Percentiles rank a stretch among this genome's conserved stretches.
Conservation (phyloP, 2,888 invertebrate genomes). For the Brenthis ino region DNA sequence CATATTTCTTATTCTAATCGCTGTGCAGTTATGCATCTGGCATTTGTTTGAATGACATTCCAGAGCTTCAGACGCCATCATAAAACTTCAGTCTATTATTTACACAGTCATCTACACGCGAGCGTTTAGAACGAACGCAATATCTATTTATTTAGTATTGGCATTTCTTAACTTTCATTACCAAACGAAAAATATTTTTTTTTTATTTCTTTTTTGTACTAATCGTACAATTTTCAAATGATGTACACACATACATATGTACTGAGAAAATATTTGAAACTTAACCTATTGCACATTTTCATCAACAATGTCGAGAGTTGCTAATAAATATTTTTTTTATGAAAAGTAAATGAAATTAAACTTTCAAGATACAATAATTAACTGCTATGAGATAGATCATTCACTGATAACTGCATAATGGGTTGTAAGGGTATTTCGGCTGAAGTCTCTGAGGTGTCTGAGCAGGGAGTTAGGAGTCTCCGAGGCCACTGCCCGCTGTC, state of each 20-base stretch:
- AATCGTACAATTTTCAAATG: conserved; percentile 11
- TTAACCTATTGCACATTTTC: conserved; percentile 61
- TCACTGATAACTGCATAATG: conserved; percentile 62
- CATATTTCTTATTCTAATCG: conserved; percentile 64
- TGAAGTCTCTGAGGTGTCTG: conserved; percentile 68
- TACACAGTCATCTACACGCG: conserved; percentile 35
- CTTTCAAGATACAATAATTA: conserved; percentile 43
- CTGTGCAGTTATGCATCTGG: conserved; percentile 30
- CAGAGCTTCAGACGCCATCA: conserved; percentile 10
- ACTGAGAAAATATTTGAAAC: conserved; percentile 37
- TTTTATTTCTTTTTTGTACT: background rate
- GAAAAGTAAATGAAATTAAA: conserved; percentile 19
- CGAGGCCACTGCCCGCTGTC: conserved; percentile 60
- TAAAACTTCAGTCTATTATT: conserved; percentile 31
- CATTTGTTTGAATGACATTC: conserved; percentile 26
- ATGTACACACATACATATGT: background rate
- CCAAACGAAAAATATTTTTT: background rate
- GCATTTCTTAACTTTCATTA: conserved; percentile 14
- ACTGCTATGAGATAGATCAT: conserved; percentile 60
- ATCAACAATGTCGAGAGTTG: conserved; percentile 19
- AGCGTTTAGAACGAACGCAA: conserved; percentile 32
- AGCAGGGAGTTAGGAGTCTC: conserved; percentile 63
- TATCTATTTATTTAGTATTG: conserved; percentile 5
- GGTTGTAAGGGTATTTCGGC: conserved; percentile 73
- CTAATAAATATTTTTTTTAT: conserved; percentile 34